These are phyloP conservation scores for Chiroxiphia lanceolata DNA, from an alignment of 2,797 vertebrate species.

Conservation along the genomic window DNA sequence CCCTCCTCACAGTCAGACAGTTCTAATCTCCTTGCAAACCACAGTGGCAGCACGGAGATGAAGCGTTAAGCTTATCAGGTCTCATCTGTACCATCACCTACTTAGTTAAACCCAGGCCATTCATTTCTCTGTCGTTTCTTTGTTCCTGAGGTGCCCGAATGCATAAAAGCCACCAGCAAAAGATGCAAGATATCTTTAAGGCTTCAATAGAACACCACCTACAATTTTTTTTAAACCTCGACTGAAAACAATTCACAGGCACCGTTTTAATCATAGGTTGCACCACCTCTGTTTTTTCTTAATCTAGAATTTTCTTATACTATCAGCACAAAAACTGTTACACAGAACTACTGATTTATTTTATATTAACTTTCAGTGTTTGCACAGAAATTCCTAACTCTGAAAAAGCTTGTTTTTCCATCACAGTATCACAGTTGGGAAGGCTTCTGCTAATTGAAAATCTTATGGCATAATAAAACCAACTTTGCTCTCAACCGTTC, in stretches of 20 bases:
- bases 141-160: constrained; percentile 62
- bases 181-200: constrained; percentile 50
- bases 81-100: constrained; percentile 60
- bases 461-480: not conserved
- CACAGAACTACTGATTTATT: not conserved
- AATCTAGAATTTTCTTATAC: not conserved
- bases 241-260: not conserved
- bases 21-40: constrained; percentile 48
- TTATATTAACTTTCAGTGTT: not conserved
- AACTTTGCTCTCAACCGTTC: not conserved
- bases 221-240: not conserved
- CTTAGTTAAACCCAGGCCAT: constrained; percentile 71
- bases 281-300: not conserved
- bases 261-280: not conserved
- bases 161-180: constrained; percentile 22
- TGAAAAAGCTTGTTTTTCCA: not conserved
- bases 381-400: not conserved
- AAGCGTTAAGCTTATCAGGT: constrained; percentile 53
- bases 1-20: constrained; percentile 60
- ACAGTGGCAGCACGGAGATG: constrained; percentile 37
- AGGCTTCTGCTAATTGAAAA: not conserved
- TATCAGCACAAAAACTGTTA: not conserved
- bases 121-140: constrained; percentile 72
- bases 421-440: not conserved
- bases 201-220: not conserved